phyloP scores from a whole-genome alignment of 2,113 vertebrate species.

The Antigone vipio region DNA sequence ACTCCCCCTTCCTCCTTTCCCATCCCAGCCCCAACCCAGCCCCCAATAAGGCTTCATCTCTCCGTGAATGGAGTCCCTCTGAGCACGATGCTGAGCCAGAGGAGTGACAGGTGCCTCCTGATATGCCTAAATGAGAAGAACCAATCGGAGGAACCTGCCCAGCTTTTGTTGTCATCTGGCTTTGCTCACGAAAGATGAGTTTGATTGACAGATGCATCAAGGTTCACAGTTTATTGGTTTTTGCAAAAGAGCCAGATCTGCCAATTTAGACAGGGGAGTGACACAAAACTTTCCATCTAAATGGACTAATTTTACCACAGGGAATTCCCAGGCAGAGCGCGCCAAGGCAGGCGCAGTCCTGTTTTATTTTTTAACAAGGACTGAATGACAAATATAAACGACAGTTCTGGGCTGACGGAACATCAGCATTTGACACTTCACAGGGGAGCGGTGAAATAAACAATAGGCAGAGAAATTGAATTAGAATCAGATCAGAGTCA shows the following conservation, averaged over 20 bases:
- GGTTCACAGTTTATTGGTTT: slow-evolving; percentile 95
- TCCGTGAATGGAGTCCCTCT: slow-evolving; percentile 64
- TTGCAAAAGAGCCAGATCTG: slow-evolving; percentile 90
- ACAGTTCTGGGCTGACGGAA: slow-evolving; percentile 86
- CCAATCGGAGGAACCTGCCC: slow-evolving; percentile 78
- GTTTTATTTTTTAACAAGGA: slow-evolving; percentile 87
- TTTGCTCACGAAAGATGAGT: slow-evolving; percentile 82
- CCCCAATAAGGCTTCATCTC: slow-evolving; percentile 60
- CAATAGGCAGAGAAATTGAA: slow-evolving; percentile 87
- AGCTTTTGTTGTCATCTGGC: slow-evolving; percentile 88
- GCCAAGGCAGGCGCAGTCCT: slow-evolving; percentile 78
- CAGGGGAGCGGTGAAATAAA: slow-evolving; percentile 87
- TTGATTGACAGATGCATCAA: slow-evolving; percentile 91
- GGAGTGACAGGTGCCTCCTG: slow-evolving; percentile 88
- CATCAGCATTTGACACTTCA: slow-evolving; percentile 88
- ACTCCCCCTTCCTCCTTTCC: slow-evolving; percentile 40
- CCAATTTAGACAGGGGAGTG: slow-evolving; percentile 93
- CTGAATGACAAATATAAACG: slow-evolving; percentile 92
- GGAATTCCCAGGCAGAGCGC: slow-evolving; percentile 86
- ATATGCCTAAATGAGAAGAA: slow-evolving; percentile 88
- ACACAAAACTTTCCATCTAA: slow-evolving; percentile 96
- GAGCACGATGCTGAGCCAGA: slow-evolving; percentile 65
- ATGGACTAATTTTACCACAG: slow-evolving; percentile 91
- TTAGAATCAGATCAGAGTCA: slow-evolving; percentile 81
- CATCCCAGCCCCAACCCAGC: background rate